Percentiles rank a stretch among this genome's conserved stretches.
Evolutionary conservation across 2,797 vertebrate species (phyloP).

Genomic region (Macroramphosus scolopax): DNA sequence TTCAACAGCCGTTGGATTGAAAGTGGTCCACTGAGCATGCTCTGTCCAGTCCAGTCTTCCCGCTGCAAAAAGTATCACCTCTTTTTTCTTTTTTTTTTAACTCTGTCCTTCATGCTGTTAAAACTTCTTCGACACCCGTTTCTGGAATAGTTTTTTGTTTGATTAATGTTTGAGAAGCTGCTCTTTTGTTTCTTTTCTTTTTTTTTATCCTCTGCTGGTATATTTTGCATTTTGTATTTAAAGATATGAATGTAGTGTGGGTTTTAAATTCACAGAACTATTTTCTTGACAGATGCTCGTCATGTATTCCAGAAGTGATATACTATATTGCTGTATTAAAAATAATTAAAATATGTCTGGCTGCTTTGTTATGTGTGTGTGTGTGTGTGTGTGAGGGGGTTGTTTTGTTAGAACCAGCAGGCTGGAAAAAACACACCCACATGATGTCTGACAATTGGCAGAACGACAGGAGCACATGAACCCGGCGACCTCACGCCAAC

Average conservation of each 20-base stretch:
- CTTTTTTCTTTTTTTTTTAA: background rate
- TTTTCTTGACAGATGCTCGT: conserved; percentile 74
- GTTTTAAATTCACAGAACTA: conserved; percentile 54
- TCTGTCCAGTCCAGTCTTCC: no score
- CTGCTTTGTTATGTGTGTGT: no score
- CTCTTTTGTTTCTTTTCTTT: conserved; percentile 27
- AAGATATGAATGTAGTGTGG: conserved; percentile 66
- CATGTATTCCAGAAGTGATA: conserved; percentile 49
- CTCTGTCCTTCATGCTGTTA: conserved; percentile 9
- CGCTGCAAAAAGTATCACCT: no score
- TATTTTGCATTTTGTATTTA: conserved; percentile 69
- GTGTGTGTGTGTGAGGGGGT: no score
- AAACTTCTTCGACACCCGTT: conserved; percentile 8
- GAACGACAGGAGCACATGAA: no score
- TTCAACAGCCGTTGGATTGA: conserved; percentile 22
- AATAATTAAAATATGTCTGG: conserved; percentile 13
- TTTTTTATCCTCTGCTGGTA: conserved; percentile 28
- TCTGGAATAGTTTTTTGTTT: conserved; percentile 14
- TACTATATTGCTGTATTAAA: conserved; percentile 70
- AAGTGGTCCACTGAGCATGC: conserved; percentile 53
- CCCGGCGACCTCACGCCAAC: no score
- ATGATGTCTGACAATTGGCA: no score
- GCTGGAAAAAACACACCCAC: no score
- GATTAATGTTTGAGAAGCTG: conserved; percentile 7
- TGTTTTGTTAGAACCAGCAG: no score